These are phyloP conservation scores for Thecocarcelia acutangulata DNA, from an alignment of 2,888 invertebrate species.

Conservation along the genomic window DNA sequence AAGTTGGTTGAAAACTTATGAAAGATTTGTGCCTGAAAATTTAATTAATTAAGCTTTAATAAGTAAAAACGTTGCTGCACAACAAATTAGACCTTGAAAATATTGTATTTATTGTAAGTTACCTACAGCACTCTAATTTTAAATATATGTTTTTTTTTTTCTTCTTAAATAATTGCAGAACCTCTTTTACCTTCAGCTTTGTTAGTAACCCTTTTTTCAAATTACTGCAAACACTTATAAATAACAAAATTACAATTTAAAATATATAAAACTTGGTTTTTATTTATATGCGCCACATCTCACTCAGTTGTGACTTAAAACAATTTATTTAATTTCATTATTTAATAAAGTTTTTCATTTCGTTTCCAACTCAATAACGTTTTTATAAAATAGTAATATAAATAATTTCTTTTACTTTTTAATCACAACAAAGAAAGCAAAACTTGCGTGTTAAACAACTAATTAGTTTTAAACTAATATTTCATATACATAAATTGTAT, in stretches of 20 bases:
- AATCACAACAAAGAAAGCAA: background rate
- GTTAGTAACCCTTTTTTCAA: too few relatives aligned
- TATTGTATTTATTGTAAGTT: too few relatives aligned
- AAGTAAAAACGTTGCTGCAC: too few relatives aligned
- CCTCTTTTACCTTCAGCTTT: too few relatives aligned
- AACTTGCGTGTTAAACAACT: slow-evolving; percentile 46
- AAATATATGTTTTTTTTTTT: too few relatives aligned
- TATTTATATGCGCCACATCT: background rate
- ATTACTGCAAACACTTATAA: too few relatives aligned
- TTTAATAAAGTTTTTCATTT: slow-evolving; percentile 25
- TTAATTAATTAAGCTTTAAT: too few relatives aligned
- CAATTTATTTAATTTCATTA: slow-evolving; percentile 4
- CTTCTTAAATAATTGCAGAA: too few relatives aligned
- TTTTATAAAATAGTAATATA: slow-evolving; percentile 29
- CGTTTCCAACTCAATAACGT: slow-evolving; percentile 48
- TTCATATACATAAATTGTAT: background rate
- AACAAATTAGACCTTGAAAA: too few relatives aligned
- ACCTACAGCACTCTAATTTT: too few relatives aligned
- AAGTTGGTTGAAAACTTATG: too few relatives aligned
- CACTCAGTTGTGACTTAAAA: background rate
- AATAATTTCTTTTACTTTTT: slow-evolving; percentile 6
- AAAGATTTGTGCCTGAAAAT: too few relatives aligned
- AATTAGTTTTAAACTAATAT: slow-evolving; percentile 5
- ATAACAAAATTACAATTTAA: background rate
- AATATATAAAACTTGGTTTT: background rate